Percentiles rank a stretch among this genome's conserved stretches.
These are phyloP conservation scores for Pollenia angustigena DNA, from an alignment of 2,888 invertebrate genomes.

Conservation along the genomic window DNA sequence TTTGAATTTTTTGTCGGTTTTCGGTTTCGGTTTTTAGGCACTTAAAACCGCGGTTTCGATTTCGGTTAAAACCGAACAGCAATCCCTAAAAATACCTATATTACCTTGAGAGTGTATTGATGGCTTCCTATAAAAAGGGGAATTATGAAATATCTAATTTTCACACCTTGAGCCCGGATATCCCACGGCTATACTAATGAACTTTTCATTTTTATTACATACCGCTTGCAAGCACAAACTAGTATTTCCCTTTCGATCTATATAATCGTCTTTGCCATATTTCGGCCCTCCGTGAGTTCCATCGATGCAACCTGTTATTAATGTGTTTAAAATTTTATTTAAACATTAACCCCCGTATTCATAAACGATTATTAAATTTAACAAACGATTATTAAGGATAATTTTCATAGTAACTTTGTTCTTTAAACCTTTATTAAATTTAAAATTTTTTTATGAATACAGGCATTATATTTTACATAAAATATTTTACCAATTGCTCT, in stretches of 20 bases:
- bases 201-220: conserved; percentile 60
- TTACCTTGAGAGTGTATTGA: conserved; percentile 11
- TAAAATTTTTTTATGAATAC: too few species aligned
- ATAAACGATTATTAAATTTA: too few species aligned
- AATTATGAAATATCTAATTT: conserved; percentile 52
- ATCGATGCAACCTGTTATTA: conserved; percentile 56
- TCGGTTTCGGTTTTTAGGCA: too few species aligned
- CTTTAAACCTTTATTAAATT: too few species aligned
- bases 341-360: too few species aligned
- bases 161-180: conserved; percentile 65
- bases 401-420: too few species aligned
- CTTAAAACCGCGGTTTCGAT: too few species aligned
- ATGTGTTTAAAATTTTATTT: background rate
- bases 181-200: conserved; percentile 63
- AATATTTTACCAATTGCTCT: conserved; percentile 46
- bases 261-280: conserved; percentile 57
- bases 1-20: too few species aligned
- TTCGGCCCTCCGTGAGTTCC: conserved; percentile 49
- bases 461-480: too few species aligned
- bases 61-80: too few species aligned
- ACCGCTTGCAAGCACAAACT: conserved; percentile 43
- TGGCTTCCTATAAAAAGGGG: conserved; percentile 11
- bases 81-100: too few species aligned
- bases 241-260: conserved; percentile 47
- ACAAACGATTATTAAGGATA: too few species aligned